phyloP scores from a whole-genome alignment of 1,140 invertebrate genomes.

The Paraescarpia echinospica region DNA sequence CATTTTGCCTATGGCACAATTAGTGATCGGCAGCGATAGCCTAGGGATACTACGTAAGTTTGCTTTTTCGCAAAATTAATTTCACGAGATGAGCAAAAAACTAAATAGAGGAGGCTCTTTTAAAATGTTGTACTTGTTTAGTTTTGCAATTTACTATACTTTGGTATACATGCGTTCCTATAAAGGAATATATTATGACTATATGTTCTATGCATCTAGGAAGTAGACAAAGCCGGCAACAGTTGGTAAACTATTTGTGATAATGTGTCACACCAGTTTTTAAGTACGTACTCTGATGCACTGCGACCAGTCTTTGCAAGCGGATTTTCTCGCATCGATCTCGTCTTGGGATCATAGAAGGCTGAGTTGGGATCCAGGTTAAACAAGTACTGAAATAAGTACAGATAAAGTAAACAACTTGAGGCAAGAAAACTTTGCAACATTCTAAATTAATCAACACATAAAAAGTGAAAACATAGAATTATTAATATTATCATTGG shows the following conservation, averaged over 20 bases:
- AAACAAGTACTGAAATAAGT: slow-evolving; percentile 73
- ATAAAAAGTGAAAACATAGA: background rate
- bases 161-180: too few species aligned
- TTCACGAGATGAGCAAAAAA: too few species aligned
- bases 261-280: background rate
- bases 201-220: too few species aligned
- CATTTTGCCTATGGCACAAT: too few species aligned
- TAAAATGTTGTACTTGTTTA: too few species aligned
- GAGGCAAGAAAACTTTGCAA: background rate
- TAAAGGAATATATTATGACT: too few species aligned
- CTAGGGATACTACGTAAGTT: too few species aligned
- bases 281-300: slow-evolving; percentile 69
- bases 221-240: slow-evolving; percentile 27
- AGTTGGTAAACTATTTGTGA: background rate
- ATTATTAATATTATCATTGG: background rate
- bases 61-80: too few species aligned
- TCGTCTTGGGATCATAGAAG: slow-evolving; percentile 98
- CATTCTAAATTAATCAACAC: background rate
- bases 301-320: slow-evolving; percentile 60
- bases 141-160: too few species aligned
- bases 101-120: too few species aligned
- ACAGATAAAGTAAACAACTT: too few species aligned
- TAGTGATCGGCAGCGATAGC: too few species aligned
- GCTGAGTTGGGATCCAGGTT: slow-evolving; percentile 97
- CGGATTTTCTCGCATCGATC: slow-evolving; percentile 98